A percentile compares a stretch with the other conserved stretches of the same genome.
These are phyloP conservation scores for Acanthosepion esculentum DNA, from an alignment of 2,888 invertebrate genomes.

Conservation along the genomic window DNA sequence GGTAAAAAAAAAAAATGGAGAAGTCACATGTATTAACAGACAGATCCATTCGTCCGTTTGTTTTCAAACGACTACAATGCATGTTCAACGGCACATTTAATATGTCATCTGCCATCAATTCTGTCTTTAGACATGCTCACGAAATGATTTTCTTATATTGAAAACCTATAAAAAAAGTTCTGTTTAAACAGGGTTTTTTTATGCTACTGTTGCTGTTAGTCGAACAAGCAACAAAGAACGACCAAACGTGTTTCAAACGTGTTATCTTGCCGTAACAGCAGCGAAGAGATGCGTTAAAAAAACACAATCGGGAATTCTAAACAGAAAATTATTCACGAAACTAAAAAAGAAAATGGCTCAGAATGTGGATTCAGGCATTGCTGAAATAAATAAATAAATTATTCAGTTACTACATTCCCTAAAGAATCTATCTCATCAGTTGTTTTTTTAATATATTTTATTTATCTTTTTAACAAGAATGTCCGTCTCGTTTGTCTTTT, in stretches of 20 bases:
- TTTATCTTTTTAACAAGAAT: not conserved
- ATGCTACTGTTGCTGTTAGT: not conserved
- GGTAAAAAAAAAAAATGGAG: no score
- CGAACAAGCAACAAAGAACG: not conserved
- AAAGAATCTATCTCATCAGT: not conserved
- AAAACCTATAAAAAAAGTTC: not conserved
- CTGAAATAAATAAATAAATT: not conserved
- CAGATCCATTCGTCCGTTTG: no score
- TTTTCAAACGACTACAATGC: no score
- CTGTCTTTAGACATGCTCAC: not conserved
- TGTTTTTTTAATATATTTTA: not conserved
- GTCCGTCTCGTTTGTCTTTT: not conserved
- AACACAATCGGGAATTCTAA: not conserved
- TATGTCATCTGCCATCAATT: not conserved
- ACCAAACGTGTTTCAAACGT: not conserved
- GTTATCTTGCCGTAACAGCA: not conserved
- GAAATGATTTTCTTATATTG: not conserved
- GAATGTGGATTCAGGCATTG: not conserved
- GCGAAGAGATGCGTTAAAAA: not conserved
- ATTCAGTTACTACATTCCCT: not conserved
- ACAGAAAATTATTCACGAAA: slow-evolving; percentile 14
- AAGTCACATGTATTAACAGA: no score
- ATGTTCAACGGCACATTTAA: no score
- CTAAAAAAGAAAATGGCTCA: not conserved
- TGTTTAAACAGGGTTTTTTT: not conserved